Conservation (phyloP, 2,113 vertebrate species). For the Oreochromis niloticus region DNA sequence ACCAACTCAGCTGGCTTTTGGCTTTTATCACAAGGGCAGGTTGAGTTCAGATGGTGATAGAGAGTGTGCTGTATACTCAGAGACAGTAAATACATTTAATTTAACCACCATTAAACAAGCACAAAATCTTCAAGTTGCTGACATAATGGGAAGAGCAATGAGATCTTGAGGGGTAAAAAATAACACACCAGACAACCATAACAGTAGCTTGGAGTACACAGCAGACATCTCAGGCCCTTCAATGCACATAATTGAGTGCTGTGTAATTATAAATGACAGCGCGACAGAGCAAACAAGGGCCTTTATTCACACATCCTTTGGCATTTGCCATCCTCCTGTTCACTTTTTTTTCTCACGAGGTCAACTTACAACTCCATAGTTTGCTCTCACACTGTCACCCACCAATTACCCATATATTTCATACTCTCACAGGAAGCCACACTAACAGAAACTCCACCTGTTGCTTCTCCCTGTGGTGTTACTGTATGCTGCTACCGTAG, state of each 20-base stretch:
- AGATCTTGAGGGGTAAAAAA: neutral
- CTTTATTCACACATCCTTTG: slow-evolving; percentile 47
- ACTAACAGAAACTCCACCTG: slow-evolving; percentile 25
- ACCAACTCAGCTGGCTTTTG: slow-evolving; percentile 10
- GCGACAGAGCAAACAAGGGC: slow-evolving; percentile 44
- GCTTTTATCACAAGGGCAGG: slow-evolving; percentile 19
- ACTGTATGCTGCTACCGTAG: neutral
- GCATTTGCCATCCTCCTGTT: slow-evolving; percentile 32
- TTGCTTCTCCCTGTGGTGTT: neutral
- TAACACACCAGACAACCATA: neutral
- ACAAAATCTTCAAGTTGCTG: neutral
- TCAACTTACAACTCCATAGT: slow-evolving; percentile 36
- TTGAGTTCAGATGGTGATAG: neutral
- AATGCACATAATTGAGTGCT: slow-evolving; percentile 15
- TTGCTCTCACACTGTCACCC: slow-evolving; percentile 38
- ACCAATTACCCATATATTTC: slow-evolving; percentile 50
- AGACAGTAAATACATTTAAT: neutral
- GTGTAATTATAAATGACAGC: slow-evolving; percentile 51
- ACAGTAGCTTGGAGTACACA: neutral
- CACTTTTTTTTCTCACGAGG: slow-evolving; percentile 53
- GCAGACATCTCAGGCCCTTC: neutral
- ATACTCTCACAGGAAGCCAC: slow-evolving; percentile 29
- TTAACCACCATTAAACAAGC: neutral
- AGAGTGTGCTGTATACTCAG: neutral
- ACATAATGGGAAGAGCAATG: neutral